Percentiles rank a stretch among this genome's conserved stretches.
These are phyloP conservation scores for Rhinichthys osculus DNA, from an alignment of 2,797 vertebrate species.

Conservation along the genomic window DNA sequence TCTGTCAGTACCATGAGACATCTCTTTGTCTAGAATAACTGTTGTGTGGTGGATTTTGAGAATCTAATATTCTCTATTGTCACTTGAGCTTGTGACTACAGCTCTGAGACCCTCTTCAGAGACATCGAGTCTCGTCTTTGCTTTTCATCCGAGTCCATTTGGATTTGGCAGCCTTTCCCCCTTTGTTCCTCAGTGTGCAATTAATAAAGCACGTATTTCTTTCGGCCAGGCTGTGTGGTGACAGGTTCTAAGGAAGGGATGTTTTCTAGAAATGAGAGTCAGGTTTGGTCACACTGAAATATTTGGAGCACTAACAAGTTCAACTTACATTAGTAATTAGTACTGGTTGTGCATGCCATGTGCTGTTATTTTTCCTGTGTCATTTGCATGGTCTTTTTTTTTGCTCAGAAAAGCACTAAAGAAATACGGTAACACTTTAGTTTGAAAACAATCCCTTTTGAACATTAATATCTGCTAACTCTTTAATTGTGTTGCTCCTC, in stretches of 20 bases:
- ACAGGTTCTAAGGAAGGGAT: constrained; percentile 25
- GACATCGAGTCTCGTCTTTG: constrained; percentile 30
- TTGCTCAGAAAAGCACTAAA: not conserved
- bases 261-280: constrained; percentile 32
- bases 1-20: constrained; percentile 5
- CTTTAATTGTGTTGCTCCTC: too few species aligned
- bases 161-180: constrained; percentile 30
- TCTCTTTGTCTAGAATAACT: constrained; percentile 28
- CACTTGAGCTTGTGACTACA: constrained; percentile 17
- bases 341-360: constrained; percentile 5
- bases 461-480: too few species aligned
- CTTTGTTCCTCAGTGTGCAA: constrained; percentile 43
- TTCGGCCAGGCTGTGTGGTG: not conserved
- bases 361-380: not conserved
- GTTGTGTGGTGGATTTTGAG: constrained; percentile 10
- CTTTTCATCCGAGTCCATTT: constrained; percentile 37
- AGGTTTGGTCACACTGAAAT: constrained; percentile 22
- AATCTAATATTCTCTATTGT: constrained; percentile 37
- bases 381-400: not conserved
- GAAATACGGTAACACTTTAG: too few species aligned
- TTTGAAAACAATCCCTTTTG: too few species aligned
- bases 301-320: constrained; percentile 42
- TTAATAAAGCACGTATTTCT: constrained; percentile 44
- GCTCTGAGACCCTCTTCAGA: constrained; percentile 29
- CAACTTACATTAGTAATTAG: constrained; percentile 14